phyloP scores from a whole-genome alignment of 2,888 invertebrate genomes.

The Ophion slaviceki region DNA sequence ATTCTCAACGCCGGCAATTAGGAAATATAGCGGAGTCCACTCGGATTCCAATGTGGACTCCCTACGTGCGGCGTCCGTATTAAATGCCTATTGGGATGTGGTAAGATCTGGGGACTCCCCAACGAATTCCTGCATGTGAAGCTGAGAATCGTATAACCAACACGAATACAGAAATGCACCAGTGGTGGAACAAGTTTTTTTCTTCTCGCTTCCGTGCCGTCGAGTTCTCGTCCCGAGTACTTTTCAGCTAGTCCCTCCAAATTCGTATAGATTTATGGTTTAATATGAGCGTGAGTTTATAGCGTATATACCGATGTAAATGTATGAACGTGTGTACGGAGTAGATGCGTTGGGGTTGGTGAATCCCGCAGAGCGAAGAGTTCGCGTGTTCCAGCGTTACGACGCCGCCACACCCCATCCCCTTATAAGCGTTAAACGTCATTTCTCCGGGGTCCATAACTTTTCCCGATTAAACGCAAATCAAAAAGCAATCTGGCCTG shows the following conservation, averaged over 20 bases:
- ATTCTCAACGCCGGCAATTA: no score
- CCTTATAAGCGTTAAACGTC: slow-evolving; percentile 66
- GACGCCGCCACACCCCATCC: slow-evolving; percentile 42
- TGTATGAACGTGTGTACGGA: no score
- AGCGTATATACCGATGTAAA: slow-evolving; percentile 40
- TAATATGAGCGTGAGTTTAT: slow-evolving; percentile 78
- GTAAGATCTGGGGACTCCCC: no score
- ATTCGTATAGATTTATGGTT: slow-evolving; percentile 80
- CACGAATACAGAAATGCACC: neutral
- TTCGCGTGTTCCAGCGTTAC: slow-evolving; percentile 52
- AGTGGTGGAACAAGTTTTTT: slow-evolving; percentile 39
- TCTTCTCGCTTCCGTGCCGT: neutral
- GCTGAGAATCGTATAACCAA: no score
- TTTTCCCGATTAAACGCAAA: slow-evolving; percentile 83
- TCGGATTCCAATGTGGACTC: no score
- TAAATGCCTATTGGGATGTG: no score
- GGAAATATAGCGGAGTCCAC: no score
- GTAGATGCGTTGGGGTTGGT: slow-evolving; percentile 15
- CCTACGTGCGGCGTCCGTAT: no score
- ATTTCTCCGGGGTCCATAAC: slow-evolving; percentile 79
- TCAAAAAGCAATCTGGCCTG: slow-evolving; percentile 81
- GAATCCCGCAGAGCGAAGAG: slow-evolving; percentile 64
- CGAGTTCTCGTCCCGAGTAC: slow-evolving; percentile 36
- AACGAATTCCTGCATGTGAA: no score
- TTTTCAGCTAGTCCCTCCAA: slow-evolving; percentile 54